Base-by-base conservation (phyloP, 2,113 vertebrate species). In the Chloebia gouldiae region DNA sequence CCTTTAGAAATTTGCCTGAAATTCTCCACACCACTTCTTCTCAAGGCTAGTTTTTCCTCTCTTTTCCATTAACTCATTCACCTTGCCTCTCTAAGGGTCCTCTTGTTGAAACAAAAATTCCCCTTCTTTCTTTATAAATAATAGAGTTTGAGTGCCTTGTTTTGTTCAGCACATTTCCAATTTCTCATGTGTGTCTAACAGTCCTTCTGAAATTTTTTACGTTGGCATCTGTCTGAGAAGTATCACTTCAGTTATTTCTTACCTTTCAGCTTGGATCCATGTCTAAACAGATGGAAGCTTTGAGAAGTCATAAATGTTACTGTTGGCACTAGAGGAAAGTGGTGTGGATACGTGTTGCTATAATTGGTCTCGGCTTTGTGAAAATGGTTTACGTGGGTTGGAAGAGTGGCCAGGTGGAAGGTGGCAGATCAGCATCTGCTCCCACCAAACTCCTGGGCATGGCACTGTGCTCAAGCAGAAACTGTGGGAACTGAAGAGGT, bases 301-400 rank as follows among this genome's bases (percentile, higher is more conserved):
- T 92, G 81, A 86, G 89, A 81, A 93, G 53, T 51, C 45, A 45
- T 90, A 59, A 82, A 82, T 84, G 45, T 73, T 91, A 64, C 73
- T 90, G 79, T 92, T 97, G 96, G 95, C 93, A 72, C 30, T 86
- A 31, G 70, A 71, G 83, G 96, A 90, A 96, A 93, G 85, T 94
- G 90, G 40, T 63, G n/a, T 83, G 86, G 44, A 20, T 63, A 15
- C 61, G 23, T 35, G 69, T 81, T 1, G 2, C 53, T 69, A 65
- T 64, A 79, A 57, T 72, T 68, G 45, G 18, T 89, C 50, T 93
- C 0, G 0, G 49, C 72, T 90, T 60, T 80, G 89, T 85, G 31
- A 30, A 71, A 91, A 50, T 20, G 37, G 44, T 88, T 86, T 84
- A 8, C 27, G 1, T 1, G 64, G 50, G 28, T 53, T 85, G 86